Evolutionary conservation across 1,140 invertebrate species (phyloP).

Genomic region (Zaprionus tsacasi): DNA sequence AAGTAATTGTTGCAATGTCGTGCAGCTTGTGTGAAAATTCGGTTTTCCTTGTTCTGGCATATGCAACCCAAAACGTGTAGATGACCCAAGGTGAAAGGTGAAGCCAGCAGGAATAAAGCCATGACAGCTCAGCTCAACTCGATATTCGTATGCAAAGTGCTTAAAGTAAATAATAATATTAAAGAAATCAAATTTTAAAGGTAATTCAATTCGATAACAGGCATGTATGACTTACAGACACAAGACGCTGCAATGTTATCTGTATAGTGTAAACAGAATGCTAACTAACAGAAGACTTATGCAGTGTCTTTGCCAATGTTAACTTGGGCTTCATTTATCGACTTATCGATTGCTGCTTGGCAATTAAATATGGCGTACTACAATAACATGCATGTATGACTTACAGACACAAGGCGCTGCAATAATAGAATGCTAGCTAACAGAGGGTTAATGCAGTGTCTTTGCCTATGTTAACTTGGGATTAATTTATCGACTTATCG

Average conservation of each 20-base stretch:
- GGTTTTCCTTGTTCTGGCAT: background rate
- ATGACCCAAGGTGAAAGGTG: background rate
- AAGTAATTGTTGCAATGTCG: background rate
- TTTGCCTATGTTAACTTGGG: no score
- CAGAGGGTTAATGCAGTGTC: no score
- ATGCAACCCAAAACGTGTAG: background rate
- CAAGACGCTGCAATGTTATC: no score
- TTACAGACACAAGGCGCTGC: no score
- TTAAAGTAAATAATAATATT: background rate
- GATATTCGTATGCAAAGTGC: background rate
- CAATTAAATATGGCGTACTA: background rate
- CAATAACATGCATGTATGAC: no score
- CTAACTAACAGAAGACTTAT: no score
- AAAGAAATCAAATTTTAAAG: background rate
- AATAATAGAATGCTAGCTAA: no score
- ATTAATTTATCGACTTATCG: background rate
- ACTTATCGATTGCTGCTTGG: background rate
- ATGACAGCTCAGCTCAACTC: background rate
- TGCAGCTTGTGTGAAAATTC: slow-evolving; percentile 27
- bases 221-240: no score
- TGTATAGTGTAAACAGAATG: no score
- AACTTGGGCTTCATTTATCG: no score
- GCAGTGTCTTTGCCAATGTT: no score
- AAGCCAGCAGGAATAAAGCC: background rate
- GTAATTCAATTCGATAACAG: no score